Conservation (phyloP, 2,888 invertebrate species). For the Zeuzera pyrina region DNA sequence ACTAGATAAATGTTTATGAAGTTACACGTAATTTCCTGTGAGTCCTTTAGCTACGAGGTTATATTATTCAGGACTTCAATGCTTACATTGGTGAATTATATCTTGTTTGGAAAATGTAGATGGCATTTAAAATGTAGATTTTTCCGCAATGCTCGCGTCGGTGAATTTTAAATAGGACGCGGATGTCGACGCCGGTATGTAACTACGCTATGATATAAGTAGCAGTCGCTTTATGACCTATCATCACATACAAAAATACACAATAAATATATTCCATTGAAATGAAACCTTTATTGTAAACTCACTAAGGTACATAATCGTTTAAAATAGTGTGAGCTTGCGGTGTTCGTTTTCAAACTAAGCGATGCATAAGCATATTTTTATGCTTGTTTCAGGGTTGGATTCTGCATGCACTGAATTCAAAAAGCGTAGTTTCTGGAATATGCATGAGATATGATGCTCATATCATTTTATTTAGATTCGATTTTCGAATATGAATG, state of each 20-base stretch:
- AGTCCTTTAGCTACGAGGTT: no score
- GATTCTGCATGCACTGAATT: constrained; percentile 44
- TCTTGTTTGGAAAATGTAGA: constrained; percentile 14
- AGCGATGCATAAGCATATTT: constrained; percentile 32
- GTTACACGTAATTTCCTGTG: no score
- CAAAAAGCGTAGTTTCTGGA: constrained; percentile 34
- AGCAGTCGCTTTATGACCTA: no score
- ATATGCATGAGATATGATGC: no score
- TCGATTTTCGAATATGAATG: constrained; percentile 10
- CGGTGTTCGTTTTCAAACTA: not conserved
- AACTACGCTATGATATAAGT: no score
- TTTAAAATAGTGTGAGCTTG: not conserved
- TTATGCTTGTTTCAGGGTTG: constrained; percentile 31
- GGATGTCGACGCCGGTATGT: no score
- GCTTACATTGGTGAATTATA: no score
- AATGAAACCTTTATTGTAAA: not conserved
- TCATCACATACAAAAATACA: no score
- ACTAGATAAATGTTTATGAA: no score
- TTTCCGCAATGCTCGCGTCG: constrained; percentile 20
- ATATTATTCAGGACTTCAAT: no score
- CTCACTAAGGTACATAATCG: not conserved
- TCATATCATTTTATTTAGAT: constrained; percentile 33
- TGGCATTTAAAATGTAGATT: constrained; percentile 30
- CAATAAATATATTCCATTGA: not conserved
- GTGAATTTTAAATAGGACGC: constrained; percentile 29